phyloP scores from a whole-genome alignment of 2,113 vertebrate genomes.

The Zeus faber region DNA sequence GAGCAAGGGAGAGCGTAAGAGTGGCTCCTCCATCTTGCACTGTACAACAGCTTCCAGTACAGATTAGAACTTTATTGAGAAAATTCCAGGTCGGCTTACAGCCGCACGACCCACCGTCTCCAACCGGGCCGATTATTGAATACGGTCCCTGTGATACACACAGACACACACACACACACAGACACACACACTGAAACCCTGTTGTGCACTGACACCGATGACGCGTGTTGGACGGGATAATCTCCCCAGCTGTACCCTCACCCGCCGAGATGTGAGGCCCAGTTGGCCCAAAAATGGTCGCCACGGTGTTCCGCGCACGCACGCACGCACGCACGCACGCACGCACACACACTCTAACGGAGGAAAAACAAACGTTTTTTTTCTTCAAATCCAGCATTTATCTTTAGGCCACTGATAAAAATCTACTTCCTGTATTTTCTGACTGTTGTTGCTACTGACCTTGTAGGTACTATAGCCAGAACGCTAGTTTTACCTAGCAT shows the following conservation, averaged over 20 bases:
- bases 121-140: constrained; percentile 60
- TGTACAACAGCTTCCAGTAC: constrained; percentile 67
- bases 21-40: constrained; percentile 18
- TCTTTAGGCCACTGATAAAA: too few species aligned
- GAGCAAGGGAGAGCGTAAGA: background rate
- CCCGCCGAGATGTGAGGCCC: background rate
- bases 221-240: background rate
- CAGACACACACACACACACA: background rate
- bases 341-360: background rate
- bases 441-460: too few species aligned
- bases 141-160: background rate
- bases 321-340: background rate
- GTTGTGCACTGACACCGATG: background rate
- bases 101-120: constrained; percentile 59
- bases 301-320: too few species aligned
- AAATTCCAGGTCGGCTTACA: constrained; percentile 83
- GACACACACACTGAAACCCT: background rate
- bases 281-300: too few species aligned
- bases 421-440: too few species aligned
- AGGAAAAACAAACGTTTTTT: too few species aligned
- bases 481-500: too few species aligned
- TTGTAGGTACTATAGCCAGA: too few species aligned
- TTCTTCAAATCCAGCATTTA: too few species aligned
- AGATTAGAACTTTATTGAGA: constrained; percentile 80
- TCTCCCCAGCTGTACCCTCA: background rate